Percentiles rank a stretch among this genome's conserved stretches.
Evolutionary conservation across 1,140 invertebrate genomes (phyloP).

Genomic region (Asbolus verrucosus): DNA sequence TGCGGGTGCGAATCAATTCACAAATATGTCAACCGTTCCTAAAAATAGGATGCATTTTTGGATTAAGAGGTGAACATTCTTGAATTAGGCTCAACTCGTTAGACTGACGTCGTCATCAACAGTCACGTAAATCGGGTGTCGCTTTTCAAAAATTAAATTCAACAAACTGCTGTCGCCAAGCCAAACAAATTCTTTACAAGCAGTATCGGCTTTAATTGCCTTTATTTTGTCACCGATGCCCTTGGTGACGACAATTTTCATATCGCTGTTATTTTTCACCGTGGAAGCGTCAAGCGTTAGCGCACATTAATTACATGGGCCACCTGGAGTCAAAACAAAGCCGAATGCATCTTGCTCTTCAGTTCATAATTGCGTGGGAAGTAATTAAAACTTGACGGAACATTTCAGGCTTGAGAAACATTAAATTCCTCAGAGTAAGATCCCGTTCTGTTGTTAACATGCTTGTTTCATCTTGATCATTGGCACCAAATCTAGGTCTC

Average conservation of each 20-base stretch:
- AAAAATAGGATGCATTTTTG: constrained; percentile 22
- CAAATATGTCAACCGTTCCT: background rate
- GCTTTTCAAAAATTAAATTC: constrained; percentile 29
- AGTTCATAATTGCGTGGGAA: constrained; percentile 23
- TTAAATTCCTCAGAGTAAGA: background rate
- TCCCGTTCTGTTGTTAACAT: background rate
- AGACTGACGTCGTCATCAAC: constrained; percentile 23
- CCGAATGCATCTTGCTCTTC: too few relatives aligned
- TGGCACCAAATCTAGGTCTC: constrained; percentile 15
- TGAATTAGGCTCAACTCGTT: constrained; percentile 34
- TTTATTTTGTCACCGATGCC: too few relatives aligned
- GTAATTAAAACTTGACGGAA: constrained; percentile 25
- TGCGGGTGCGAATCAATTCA: constrained; percentile 10
- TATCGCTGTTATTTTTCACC: constrained; percentile 1
- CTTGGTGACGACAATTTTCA: constrained; percentile 9
- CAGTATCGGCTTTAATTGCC: constrained; percentile 12
- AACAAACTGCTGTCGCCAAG: constrained; percentile 19
- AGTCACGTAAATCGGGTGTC: constrained; percentile 4
- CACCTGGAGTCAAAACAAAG: too few relatives aligned
- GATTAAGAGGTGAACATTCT: constrained; percentile 25
- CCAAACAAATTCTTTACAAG: constrained; percentile 19
- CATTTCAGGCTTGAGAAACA: background rate
- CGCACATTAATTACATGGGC: too few relatives aligned
- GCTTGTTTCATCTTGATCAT: constrained; percentile 12
- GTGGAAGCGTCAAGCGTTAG: too few relatives aligned